phyloP scores from a whole-genome alignment of 37 sponge, comb jelly and placozoan genomes.

The Mnemiopsis leidyi region DNA sequence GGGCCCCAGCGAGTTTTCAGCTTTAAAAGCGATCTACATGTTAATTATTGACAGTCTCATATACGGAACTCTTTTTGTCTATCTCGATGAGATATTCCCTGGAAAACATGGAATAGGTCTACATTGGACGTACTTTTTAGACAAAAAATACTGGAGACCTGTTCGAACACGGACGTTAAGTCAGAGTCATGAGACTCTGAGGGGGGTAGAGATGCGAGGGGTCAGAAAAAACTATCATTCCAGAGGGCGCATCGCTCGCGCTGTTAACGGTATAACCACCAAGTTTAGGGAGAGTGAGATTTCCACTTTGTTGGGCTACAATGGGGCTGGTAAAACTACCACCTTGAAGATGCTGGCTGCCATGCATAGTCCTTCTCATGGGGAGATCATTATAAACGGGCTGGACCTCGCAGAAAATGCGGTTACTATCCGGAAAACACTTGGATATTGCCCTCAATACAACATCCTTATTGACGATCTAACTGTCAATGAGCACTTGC shows the following conservation, averaged over 20 bases:
- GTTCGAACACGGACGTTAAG: not conserved
- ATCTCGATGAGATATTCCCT: not conserved
- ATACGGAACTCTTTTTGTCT: not conserved
- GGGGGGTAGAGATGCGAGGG: not conserved
- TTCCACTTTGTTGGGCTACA: not conserved
- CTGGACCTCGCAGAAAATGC: not conserved
- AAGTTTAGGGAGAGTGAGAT: not conserved
- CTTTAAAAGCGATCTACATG: not conserved
- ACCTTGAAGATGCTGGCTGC: slow-evolving; percentile 20
- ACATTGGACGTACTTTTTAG: not conserved
- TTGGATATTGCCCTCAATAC: not conserved
- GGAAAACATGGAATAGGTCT: slow-evolving; percentile 17
- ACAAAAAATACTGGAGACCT: not conserved
- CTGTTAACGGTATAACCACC: not conserved
- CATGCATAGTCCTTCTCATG: slow-evolving; percentile 5
- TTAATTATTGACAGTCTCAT: not conserved
- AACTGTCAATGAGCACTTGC: not conserved
- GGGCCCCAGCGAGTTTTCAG: not conserved
- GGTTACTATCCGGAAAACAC: not conserved
- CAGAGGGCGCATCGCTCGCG: not conserved
- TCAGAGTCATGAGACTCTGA: not conserved
- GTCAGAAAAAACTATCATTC: not conserved
- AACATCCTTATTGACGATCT: not conserved
- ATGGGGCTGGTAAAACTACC: not conserved
- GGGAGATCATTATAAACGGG: not conserved